Evolutionary conservation across 2,113 vertebrate species (phyloP).

Genomic region (Notechis scutatus): DNA sequence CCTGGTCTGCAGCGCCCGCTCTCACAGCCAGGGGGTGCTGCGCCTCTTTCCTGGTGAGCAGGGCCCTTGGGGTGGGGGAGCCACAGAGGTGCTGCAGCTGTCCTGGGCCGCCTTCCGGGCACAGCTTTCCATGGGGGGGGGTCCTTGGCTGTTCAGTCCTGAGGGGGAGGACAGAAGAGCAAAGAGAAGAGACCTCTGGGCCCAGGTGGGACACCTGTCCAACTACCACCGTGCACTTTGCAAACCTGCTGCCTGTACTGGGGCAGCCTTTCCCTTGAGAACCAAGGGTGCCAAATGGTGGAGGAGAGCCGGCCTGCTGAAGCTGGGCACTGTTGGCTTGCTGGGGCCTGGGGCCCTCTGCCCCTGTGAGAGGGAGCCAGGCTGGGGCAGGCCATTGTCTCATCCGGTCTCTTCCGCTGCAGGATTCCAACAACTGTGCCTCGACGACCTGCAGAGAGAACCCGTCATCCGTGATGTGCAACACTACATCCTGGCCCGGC

Average conservation of each 20-base stretch:
- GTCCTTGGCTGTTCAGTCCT: background rate
- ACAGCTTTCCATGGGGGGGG: background rate
- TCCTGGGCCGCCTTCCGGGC: background rate
- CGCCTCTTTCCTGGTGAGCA: slow-evolving; percentile 77
- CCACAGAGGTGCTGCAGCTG: background rate
- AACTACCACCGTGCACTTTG: background rate
- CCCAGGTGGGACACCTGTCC: background rate
- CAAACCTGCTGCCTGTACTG: background rate
- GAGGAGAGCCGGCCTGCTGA: background rate
- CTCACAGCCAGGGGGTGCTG: slow-evolving; percentile 71
- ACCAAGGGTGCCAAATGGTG: background rate
- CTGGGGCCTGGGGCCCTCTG: background rate
- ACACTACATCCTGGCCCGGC: slow-evolving; percentile 78
- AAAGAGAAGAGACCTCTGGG: background rate
- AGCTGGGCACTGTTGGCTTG: background rate
- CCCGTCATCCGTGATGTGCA: slow-evolving; percentile 72
- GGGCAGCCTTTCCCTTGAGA: background rate
- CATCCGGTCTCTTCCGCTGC: accelerated
- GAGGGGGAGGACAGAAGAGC: background rate
- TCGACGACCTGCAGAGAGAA: slow-evolving; percentile 79
- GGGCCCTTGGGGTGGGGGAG: background rate
- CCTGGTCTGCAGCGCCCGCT: slow-evolving; percentile 74
- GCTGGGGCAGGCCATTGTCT: background rate
- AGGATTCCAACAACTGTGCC: slow-evolving; percentile 73
- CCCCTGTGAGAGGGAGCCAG: background rate